Evolutionary conservation across 1,140 invertebrate genomes (phyloP).

Genomic region (Cotesia typhae): DNA sequence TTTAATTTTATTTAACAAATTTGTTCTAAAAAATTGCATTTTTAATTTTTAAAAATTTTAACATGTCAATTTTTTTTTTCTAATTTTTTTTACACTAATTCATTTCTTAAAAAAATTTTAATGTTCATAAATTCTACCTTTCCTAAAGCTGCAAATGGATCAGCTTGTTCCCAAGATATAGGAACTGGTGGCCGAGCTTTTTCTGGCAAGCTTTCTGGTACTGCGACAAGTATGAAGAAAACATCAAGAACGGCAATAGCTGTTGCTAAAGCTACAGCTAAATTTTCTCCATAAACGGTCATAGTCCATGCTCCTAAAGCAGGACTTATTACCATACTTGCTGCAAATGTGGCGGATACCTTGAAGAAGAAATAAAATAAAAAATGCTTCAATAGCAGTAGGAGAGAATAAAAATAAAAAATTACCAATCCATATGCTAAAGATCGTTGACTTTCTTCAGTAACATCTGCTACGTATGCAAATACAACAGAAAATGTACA

Average conservation of each 20-base stretch:
- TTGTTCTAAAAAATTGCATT: too few species aligned
- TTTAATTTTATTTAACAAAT: too few species aligned
- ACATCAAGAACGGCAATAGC: slow-evolving; percentile 95
- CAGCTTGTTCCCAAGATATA: slow-evolving; percentile 95
- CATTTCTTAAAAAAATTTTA: too few species aligned
- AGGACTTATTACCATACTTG: slow-evolving; percentile 96
- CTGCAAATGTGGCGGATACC: slow-evolving; percentile 98
- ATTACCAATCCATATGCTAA: slow-evolving; percentile 93
- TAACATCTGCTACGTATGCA: slow-evolving; percentile 99
- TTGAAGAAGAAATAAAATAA: slow-evolving; percentile 48
- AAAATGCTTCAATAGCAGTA: slow-evolving; percentile 11
- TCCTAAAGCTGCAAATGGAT: slow-evolving; percentile 84
- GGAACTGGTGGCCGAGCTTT: slow-evolving; percentile 85
- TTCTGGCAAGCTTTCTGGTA: slow-evolving; percentile 97
- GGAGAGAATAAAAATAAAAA: slow-evolving; percentile 26
- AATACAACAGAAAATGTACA: slow-evolving; percentile 99
- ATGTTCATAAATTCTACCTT: slow-evolving; percentile 61
- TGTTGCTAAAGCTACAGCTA: slow-evolving; percentile 96
- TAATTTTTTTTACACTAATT: too few species aligned
- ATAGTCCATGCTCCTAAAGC: slow-evolving; percentile 94
- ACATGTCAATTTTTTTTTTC: too few species aligned
- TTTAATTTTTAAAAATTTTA: too few species aligned
- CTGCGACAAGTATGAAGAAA: slow-evolving; percentile 97
- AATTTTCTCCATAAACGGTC: slow-evolving; percentile 87
- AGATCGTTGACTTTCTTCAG: slow-evolving; percentile 94